phyloP scores from a whole-genome alignment of 2,888 invertebrate genomes.

The Galeruca laticollis region DNA sequence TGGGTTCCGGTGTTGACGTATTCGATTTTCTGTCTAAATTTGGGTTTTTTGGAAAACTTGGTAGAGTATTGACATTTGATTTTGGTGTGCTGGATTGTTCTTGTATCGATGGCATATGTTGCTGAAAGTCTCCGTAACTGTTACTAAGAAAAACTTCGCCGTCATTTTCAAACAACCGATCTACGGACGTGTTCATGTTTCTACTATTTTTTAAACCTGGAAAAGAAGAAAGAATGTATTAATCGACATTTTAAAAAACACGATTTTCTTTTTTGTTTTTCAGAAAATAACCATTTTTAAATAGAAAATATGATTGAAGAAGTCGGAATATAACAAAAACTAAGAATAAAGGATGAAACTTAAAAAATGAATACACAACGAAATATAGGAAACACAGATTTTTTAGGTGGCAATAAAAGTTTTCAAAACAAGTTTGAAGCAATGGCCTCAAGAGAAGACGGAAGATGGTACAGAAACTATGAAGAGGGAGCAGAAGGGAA shows the following conservation, averaged over 20 bases:
- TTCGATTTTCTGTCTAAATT: conserved; percentile 68
- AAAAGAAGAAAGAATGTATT: conserved; percentile 23
- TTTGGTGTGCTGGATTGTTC: conserved; percentile 65
- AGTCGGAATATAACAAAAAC: too few relatives aligned
- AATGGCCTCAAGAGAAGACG: too few relatives aligned
- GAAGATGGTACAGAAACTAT: too few relatives aligned
- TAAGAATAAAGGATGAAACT: too few relatives aligned
- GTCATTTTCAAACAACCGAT: conserved; percentile 86
- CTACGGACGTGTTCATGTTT: conserved; percentile 91
- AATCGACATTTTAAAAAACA: background rate
- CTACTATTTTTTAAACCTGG: conserved; percentile 78
- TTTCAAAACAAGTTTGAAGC: too few relatives aligned
- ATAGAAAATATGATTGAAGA: too few relatives aligned
- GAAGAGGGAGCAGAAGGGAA: too few relatives aligned
- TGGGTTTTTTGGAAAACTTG: conserved; percentile 66
- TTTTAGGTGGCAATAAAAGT: too few relatives aligned
- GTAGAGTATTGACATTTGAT: conserved; percentile 16
- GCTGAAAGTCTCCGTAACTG: conserved; percentile 76
- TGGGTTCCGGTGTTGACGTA: conserved; percentile 78
- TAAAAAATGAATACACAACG: too few relatives aligned
- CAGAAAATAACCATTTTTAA: too few relatives aligned
- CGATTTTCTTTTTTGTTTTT: too few relatives aligned
- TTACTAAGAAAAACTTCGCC: conserved; percentile 79
- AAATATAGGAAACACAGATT: too few relatives aligned
- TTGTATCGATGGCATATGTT: conserved; percentile 71